Evolutionary conservation across 2,888 invertebrate genomes (phyloP).

Genomic region (Seira musarum): DNA sequence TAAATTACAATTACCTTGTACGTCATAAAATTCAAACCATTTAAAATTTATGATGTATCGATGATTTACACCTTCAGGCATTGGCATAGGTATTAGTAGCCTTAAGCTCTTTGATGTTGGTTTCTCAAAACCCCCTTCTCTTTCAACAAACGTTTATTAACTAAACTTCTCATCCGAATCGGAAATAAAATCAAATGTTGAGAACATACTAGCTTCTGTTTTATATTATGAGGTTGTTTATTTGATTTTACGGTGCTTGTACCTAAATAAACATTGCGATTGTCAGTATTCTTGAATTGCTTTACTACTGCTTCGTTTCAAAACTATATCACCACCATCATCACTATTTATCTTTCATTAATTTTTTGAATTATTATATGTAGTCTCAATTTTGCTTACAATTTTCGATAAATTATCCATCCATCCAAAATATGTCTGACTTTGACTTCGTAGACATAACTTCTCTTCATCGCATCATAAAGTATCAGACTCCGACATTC

Average conservation of each 20-base stretch:
- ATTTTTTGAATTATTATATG: too few relatives aligned
- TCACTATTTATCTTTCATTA: too few relatives aligned
- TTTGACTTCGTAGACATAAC: too few relatives aligned
- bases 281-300: background rate
- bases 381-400: too few relatives aligned
- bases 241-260: background rate
- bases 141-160: slow-evolving; percentile 18
- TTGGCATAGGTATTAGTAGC: background rate
- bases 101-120: too few relatives aligned
- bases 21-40: background rate
- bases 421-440: too few relatives aligned
- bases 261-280: background rate
- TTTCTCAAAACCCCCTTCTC: too few relatives aligned
- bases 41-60: too few relatives aligned
- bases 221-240: background rate
- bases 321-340: slow-evolving; percentile 21
- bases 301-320: slow-evolving; percentile 3
- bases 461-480: too few relatives aligned
- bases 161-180: slow-evolving; percentile 8
- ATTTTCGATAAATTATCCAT: too few relatives aligned
- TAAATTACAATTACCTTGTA: background rate
- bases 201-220: background rate
- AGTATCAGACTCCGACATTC: too few relatives aligned
- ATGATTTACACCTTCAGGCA: background rate
- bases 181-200: background rate